A percentile compares a stretch with the other conserved stretches of the same genome.
These are phyloP conservation scores for Entomyzon cyanotis DNA, from an alignment of 2,113 vertebrate genomes.

Conservation along the genomic window DNA sequence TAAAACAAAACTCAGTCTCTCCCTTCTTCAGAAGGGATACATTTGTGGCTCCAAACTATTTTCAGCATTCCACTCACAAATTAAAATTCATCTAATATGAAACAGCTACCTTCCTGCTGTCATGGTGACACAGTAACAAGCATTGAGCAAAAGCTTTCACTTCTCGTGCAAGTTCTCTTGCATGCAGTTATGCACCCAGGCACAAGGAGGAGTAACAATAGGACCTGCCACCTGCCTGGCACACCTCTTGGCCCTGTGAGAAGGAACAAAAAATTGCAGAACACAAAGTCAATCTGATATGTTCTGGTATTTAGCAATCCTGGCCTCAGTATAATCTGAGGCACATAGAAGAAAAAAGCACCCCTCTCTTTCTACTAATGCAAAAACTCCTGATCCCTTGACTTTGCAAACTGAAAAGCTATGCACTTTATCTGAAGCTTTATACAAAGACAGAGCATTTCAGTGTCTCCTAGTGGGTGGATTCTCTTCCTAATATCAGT, in stretches of 20 bases:
- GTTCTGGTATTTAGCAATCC: background rate
- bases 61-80: background rate
- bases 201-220: background rate
- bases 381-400: background rate
- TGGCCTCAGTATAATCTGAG: background rate
- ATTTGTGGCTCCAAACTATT: background rate
- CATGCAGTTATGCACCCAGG: background rate
- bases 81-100: background rate
- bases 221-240: background rate
- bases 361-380: background rate
- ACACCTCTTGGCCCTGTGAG: background rate
- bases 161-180: background rate
- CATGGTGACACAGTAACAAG: background rate
- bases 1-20: background rate
- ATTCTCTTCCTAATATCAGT: background rate
- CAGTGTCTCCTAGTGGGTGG: background rate
- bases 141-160: background rate
- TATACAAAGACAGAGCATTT: background rate
- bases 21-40: background rate
- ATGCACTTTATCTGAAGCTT: background rate
- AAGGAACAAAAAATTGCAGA: background rate
- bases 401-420: background rate
- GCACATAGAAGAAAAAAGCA: background rate
- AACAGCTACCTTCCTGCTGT: background rate
- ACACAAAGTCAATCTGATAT: background rate